Evolutionary conservation across 2,888 invertebrate genomes (phyloP), one percentile per base, ranked within the genome.

Genomic region (Lochmaea capreae): DNA sequence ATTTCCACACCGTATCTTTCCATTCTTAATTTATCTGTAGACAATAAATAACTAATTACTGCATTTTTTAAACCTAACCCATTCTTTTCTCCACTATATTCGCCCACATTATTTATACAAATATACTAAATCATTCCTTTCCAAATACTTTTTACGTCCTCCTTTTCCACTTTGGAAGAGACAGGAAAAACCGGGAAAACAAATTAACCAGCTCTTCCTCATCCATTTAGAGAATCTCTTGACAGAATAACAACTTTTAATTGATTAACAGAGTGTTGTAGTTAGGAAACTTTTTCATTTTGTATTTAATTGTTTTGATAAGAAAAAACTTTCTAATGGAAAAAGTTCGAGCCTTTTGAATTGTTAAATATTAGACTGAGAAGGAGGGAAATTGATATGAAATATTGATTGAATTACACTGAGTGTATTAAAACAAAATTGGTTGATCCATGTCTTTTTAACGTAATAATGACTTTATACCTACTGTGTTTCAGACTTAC

Each of bases 171-270:
- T 63, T 63, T 63, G n/a, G 62, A 10, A 33, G 39, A 42, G 18
- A 16, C n/a, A 16, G 10, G 10, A 54, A 54, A 54, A 54, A 54
- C 54, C 18, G 16, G 54, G 3, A 54, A 54, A 54, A 54, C 54
- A 54, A 54, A 54, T 54, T 54, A 54, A 54, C 54, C 16, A 16
- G 18, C 54, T 54, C 54, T 54, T 54, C 54, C 54, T 54, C 54
- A 18, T 54, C 54, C 54, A 54, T 59, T 59, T 63, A 18, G 62
- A 12, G 33, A 43, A 42, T 42, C 39, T 42, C 62, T 43, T 18
- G 62, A 63, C 43, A 63, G 62, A 63, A 63, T 42, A 63, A 63
- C 62, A 63, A 63, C 10, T 63, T 63, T 63, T 63, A 63, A 63
- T 63, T 63, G 62, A 63, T 63, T 63, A 63, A 63, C 39, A 43